Percentiles rank a stretch among this genome's conserved stretches.
These are phyloP conservation scores for Disparrhopalites patrizii DNA, from an alignment of 2,888 invertebrate genomes.

Conservation along the genomic window DNA sequence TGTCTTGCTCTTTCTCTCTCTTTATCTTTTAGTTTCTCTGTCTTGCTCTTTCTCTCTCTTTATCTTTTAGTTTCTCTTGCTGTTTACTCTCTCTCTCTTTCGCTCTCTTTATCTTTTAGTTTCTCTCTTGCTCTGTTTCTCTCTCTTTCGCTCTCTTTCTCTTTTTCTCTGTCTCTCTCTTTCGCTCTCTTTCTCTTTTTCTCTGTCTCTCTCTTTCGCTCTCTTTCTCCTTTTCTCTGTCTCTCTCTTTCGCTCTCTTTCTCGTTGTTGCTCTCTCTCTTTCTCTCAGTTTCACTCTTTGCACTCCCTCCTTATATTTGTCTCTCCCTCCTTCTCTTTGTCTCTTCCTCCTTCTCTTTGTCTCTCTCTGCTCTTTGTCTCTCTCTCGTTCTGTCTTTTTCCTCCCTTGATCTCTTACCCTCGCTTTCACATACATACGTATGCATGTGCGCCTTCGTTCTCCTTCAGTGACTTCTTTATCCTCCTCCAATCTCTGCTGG, in stretches of 20 bases:
- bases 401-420: conserved; percentile 1
- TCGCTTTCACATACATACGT: too few species aligned
- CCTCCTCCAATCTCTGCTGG: conserved; percentile 30
- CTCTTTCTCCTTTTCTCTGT: not conserved
- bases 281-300: not conserved
- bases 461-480: too few species aligned
- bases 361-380: conserved; percentile 2
- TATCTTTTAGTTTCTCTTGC: too few species aligned
- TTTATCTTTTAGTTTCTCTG: not conserved
- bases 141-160: not conserved
- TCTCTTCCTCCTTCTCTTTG: not conserved
- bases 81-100: too few species aligned
- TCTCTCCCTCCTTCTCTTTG: too few species aligned
- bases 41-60: not conserved
- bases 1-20: too few species aligned
- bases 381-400: conserved; percentile 29
- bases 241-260: not conserved
- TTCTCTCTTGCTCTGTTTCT: not conserved
- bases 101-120: too few species aligned
- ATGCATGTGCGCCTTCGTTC: too few species aligned
- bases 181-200: not conserved
- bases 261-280: not conserved
- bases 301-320: not conserved
- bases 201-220: not conserved
- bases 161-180: not conserved